phyloP scores from a whole-genome alignment of 2,113 vertebrate genomes.

The Motacilla alba region DNA sequence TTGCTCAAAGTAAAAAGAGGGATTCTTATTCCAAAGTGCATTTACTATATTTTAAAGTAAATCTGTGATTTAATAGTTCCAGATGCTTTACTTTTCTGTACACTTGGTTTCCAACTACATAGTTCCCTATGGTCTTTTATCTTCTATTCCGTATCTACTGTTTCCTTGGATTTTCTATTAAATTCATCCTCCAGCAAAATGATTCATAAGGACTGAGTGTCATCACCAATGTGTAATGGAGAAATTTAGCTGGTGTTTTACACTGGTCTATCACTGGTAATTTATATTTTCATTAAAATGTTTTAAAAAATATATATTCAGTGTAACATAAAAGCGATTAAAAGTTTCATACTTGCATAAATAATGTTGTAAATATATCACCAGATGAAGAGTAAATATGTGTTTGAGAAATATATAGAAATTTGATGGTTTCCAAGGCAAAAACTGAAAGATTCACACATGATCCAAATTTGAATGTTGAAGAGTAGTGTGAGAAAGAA shows the following conservation, averaged over 20 bases:
- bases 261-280: background rate
- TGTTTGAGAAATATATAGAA: background rate
- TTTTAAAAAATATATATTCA: background rate
- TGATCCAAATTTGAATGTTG: background rate
- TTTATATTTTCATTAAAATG: background rate
- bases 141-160: background rate
- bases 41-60: background rate
- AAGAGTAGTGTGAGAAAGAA: background rate
- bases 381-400: background rate
- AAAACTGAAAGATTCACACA: background rate
- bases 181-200: background rate
- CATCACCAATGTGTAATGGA: rapidly evolving
- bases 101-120: background rate
- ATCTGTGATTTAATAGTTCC: background rate
- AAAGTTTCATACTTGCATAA: background rate
- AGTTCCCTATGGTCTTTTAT: background rate
- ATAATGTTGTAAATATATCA: background rate
- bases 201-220: background rate
- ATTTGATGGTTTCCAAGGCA: background rate
- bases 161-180: background rate
- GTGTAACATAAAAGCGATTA: background rate
- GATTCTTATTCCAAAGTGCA: background rate
- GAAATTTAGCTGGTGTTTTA: background rate
- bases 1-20: background rate
- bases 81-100: background rate